A percentile compares a stretch with the other conserved stretches of the same genome.
Conservation (phyloP, 2,888 invertebrate genomes). For the Athalia rosae region DNA sequence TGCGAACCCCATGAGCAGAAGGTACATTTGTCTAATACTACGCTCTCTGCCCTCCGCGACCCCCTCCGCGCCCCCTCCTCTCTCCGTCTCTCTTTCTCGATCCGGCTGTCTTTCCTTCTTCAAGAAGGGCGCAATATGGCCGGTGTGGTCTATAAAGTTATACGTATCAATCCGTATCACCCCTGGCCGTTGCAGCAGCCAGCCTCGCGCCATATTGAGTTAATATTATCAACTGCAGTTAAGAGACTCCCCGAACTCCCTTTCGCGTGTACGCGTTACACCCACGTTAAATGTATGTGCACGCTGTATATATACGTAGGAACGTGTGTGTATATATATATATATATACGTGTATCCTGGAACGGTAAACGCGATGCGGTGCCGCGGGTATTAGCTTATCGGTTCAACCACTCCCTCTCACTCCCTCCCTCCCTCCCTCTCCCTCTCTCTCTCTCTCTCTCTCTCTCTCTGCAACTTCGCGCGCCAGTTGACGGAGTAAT, state of each 20-base stretch:
- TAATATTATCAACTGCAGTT: constrained; percentile 63
- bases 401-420: background rate
- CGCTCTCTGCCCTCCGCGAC: background rate
- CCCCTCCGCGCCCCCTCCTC: constrained; percentile 25
- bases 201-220: constrained; percentile 54
- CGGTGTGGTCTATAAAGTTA: constrained; percentile 58
- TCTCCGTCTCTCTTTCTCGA: constrained; percentile 30
- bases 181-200: background rate
- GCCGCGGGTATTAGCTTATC: constrained; percentile 25
- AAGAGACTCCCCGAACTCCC: constrained; percentile 17
- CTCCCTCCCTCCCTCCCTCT: background rate
- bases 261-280: background rate
- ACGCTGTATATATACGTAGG: background rate
- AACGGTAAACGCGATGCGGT: no score
- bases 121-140: constrained; percentile 41
- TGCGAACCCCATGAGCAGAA: constrained; percentile 20
- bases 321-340: background rate
- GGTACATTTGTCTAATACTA: constrained; percentile 49
- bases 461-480: background rate
- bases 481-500: constrained; percentile 26
- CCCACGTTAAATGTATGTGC: constrained; percentile 9
- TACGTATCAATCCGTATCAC: constrained; percentile 57
- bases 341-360: no score
- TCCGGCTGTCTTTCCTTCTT: background rate
- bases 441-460: background rate